A percentile compares a stretch with the other conserved stretches of the same genome.
Conservation (phyloP, 2,113 vertebrate genomes). For the Leptobrachium ailaonicum region DNA sequence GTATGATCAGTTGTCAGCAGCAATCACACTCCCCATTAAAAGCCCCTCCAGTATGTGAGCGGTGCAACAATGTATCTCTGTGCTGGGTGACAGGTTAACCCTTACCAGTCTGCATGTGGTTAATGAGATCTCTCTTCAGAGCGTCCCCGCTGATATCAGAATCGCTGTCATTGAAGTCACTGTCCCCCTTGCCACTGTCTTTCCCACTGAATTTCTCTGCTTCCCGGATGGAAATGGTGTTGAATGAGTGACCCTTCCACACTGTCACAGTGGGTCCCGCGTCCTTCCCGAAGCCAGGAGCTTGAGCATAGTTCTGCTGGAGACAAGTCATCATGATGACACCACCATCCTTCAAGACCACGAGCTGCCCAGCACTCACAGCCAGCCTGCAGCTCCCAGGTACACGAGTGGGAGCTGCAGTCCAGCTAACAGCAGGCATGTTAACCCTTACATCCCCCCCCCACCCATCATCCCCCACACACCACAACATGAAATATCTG, state of each 20-base stretch:
- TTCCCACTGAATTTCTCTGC: slow-evolving; percentile 94
- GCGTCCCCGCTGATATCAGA: slow-evolving; percentile 92
- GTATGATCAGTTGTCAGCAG: too few relatives aligned
- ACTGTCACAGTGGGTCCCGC: slow-evolving; percentile 80
- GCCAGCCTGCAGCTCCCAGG: too few relatives aligned
- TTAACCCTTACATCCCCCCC: not conserved
- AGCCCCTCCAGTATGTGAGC: too few relatives aligned
- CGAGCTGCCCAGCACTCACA: not conserved
- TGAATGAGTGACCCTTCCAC: slow-evolving; percentile 95
- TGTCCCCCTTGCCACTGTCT: slow-evolving; percentile 97
- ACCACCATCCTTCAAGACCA: not conserved
- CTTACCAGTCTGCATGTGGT: slow-evolving; percentile 89
- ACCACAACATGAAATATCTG: not conserved
- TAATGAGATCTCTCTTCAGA: slow-evolving; percentile 86
- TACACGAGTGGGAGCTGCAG: not conserved
- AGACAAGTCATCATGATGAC: not conserved
- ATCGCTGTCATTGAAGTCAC: slow-evolving; percentile 96
- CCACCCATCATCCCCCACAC: not conserved
- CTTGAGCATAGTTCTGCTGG: slow-evolving; percentile 76
- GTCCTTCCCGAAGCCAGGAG: slow-evolving; percentile 83
- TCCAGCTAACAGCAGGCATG: too few relatives aligned
- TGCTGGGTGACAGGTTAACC: not conserved
- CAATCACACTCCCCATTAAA: too few relatives aligned
- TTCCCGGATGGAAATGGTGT: slow-evolving; percentile 86
- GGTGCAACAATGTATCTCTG: too few relatives aligned